Conservation (phyloP, 2,113 vertebrate species). For the Rhea americana region DNA sequence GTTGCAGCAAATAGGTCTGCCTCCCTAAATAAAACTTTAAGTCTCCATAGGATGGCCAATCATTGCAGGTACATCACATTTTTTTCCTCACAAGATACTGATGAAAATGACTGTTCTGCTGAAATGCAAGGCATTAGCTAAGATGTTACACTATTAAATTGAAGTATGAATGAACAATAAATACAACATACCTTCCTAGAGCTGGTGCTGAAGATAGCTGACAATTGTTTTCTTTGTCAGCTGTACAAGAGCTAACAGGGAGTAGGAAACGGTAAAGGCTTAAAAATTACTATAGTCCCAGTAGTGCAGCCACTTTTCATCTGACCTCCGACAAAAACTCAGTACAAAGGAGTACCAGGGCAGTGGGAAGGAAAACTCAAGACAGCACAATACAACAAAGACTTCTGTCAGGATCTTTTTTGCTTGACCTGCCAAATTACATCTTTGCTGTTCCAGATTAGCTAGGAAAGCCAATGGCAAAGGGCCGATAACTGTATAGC, state of each 20-base stretch:
- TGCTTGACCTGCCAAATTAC: neutral
- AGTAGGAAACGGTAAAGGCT: neutral
- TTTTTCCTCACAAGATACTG: neutral
- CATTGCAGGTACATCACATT: neutral
- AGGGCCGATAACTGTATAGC: rapidly evolving
- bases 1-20: neutral
- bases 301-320: neutral
- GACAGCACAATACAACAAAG: neutral
- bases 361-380: neutral
- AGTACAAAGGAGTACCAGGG: neutral
- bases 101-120: neutral
- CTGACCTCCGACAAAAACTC: neutral
- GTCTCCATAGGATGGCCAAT: neutral
- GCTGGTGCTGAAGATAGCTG: neutral
- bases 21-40: neutral
- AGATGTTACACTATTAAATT: neutral
- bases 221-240: neutral
- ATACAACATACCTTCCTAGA: neutral
- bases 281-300: neutral
- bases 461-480: neutral
- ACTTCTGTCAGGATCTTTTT: constrained; percentile 28
- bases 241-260: neutral
- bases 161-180: neutral
- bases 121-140: neutral
- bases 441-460: neutral